phyloP scores from a whole-genome alignment of 92 coral and sea anemone genomes.

The Muricea muricata region DNA sequence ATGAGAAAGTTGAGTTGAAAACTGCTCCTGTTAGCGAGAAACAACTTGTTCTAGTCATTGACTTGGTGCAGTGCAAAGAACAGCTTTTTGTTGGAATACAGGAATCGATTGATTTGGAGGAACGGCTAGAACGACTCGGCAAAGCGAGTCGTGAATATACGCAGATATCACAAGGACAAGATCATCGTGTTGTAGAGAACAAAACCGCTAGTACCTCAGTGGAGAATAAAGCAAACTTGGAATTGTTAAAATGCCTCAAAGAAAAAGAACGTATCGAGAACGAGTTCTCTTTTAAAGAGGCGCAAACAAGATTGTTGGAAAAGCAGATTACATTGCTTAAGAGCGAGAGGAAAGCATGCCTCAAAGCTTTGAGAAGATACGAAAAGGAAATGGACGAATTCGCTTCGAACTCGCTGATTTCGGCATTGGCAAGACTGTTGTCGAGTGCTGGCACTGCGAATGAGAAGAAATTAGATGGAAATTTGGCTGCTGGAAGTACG shows the following conservation, averaged over 20 bases:
- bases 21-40: neutral
- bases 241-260: neutral
- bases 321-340: constrained; percentile 28
- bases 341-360: constrained; percentile 11
- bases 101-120: constrained; percentile 20
- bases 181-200: neutral
- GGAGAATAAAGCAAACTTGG: neutral
- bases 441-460: neutral
- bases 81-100: neutral
- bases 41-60: constrained; percentile 13
- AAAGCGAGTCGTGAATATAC: neutral
- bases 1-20: neutral
- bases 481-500: neutral
- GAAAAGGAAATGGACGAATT: constrained; percentile 2
- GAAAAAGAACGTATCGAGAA: constrained; percentile 36
- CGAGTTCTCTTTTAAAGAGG: constrained; percentile 17
- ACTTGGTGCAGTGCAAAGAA: constrained; percentile 24
- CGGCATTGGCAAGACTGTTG: neutral
- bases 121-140: neutral
- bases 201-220: neutral
- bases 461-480: neutral
- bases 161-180: neutral
- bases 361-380: constrained; percentile 19
- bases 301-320: constrained; percentile 13
- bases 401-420: neutral